Evolutionary conservation across 2,888 invertebrate genomes (phyloP).

Genomic region (Mesodorylaimus sp.): DNA sequence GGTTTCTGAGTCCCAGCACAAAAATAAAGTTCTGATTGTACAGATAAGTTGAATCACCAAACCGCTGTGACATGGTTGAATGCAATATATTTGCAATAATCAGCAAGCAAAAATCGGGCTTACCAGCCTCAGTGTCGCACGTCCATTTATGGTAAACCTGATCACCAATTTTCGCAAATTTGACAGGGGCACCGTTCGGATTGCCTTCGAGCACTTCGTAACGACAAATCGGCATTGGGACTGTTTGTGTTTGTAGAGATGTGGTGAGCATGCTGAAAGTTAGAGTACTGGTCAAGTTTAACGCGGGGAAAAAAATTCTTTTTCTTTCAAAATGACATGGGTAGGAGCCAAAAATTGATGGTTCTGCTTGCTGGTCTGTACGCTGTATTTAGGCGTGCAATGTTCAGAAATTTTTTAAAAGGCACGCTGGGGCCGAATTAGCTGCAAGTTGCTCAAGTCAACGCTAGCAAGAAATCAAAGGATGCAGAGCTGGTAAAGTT

Average conservation of each 20-base stretch:
- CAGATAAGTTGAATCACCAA: too few relatives aligned
- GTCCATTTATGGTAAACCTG: neutral
- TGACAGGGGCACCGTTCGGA: conserved; percentile 16
- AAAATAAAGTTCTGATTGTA: too few relatives aligned
- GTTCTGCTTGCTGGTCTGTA: neutral
- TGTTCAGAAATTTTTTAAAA: neutral
- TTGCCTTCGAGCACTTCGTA: conserved; percentile 25
- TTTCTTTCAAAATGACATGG: neutral
- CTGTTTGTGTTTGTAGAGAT: conserved; percentile 21
- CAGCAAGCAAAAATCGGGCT: too few relatives aligned
- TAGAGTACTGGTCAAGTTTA: neutral
- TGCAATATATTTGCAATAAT: too few relatives aligned
- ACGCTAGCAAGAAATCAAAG: too few relatives aligned
- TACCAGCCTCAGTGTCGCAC: neutral
- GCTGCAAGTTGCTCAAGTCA: too few relatives aligned
- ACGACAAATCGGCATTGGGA: conserved; percentile 26
- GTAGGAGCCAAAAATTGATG: neutral
- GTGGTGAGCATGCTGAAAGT: conserved; percentile 25
- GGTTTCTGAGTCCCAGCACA: too few relatives aligned
- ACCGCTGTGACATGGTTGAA: too few relatives aligned
- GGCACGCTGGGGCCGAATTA: too few relatives aligned
- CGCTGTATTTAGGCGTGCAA: neutral
- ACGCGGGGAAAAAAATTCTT: neutral
- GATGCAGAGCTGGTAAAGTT: too few relatives aligned
- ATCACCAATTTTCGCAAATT: neutral